Percentiles rank a stretch among this genome's conserved stretches.
Evolutionary conservation across 2,888 invertebrate species (phyloP).

Genomic region (Coenonympha arcania): DNA sequence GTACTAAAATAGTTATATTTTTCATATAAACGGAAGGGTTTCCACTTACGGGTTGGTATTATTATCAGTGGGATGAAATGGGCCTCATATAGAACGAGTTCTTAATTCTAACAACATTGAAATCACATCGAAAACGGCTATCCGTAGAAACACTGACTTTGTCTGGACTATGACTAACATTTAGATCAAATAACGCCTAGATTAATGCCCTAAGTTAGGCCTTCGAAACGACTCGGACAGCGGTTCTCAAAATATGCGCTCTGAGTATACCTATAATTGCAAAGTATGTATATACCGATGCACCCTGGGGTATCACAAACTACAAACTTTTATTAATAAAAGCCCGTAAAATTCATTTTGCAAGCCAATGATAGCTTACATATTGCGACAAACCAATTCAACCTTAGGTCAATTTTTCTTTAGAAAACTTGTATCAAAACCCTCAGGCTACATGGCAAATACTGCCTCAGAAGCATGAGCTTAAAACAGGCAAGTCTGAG

Average conservation of each 20-base stretch:
- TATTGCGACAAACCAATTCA: too few relatives aligned
- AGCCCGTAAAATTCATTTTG: too few relatives aligned
- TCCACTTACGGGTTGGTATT: conserved; percentile 39
- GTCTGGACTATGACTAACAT: conserved; percentile 20
- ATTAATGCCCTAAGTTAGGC: conserved; percentile 17
- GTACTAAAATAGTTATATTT: conserved; percentile 52
- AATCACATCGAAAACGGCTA: conserved; percentile 28
- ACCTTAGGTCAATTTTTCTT: too few relatives aligned
- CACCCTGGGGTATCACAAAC: background rate
- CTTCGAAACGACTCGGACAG: conserved; percentile 3
- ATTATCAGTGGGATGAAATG: conserved; percentile 26
- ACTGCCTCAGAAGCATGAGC: background rate
- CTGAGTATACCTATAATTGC: background rate
- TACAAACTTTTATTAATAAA: too few relatives aligned
- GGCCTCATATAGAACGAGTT: conserved; percentile 22
- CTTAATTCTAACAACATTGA: conserved; percentile 24
- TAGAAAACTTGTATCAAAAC: too few relatives aligned
- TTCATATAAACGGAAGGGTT: conserved; percentile 39
- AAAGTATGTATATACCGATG: background rate
- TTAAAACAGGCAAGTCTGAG: background rate
- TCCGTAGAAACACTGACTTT: conserved; percentile 8
- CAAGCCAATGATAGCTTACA: too few relatives aligned
- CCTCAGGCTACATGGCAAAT: too few relatives aligned
- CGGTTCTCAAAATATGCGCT: background rate
- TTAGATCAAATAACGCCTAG: conserved; percentile 17